Base-by-base conservation (phyloP, 2,113 vertebrate species). In the Atlantisia rogersi region DNA sequence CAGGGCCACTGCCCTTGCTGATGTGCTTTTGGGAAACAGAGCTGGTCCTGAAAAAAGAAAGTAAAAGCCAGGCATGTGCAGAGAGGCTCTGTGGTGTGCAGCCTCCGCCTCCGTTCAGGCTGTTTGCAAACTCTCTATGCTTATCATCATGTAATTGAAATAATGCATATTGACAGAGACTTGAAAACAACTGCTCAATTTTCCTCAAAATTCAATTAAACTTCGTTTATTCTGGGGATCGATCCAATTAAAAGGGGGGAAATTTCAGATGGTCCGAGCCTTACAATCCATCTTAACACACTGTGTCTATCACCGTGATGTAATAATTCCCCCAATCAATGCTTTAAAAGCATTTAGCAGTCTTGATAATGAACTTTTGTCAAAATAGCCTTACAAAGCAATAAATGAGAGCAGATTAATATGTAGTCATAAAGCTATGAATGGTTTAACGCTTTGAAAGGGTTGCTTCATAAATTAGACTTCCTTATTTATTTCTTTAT, bases 201-300 rank as follows among this genome's bases (percentile, higher is more conserved):
- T 99, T 98, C 98, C 98, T 98, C 98, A 98, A 99, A 98, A 99
- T 99, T 99, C 98, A 99, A 99, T 99, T 99, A 99, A 99, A 99
- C 99, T 99, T 99, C 98, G 98, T 99, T 99, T 99, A 99, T 99
- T 99, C 98, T 98, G 96, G 96, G 97, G 98, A 99, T 99, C 98
- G 97, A 99, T 99, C 98, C 98, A 98, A 97, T 97, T 97, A 98
- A 99, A 98, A 99, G 98, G 97, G 97, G 97, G 97, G 91, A 97
- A 97, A 98, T 97, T 98, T 98, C 96, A 97, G 97, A 97, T 97
- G 97, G 97, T 97, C 98, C 81, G n/a, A 97, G 98, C 98, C 98
- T 97, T 94, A 98, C 98, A 97, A 98, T 99, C 98, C 98, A 98
- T 99, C 99, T 99, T 98, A 97, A 98, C 98, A 97, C 97, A 97